Evolutionary conservation across 92 coral and sea anemone genomes (phyloP), one percentile per base, ranked within the genome.

Genomic region (Porites lobata): DNA sequence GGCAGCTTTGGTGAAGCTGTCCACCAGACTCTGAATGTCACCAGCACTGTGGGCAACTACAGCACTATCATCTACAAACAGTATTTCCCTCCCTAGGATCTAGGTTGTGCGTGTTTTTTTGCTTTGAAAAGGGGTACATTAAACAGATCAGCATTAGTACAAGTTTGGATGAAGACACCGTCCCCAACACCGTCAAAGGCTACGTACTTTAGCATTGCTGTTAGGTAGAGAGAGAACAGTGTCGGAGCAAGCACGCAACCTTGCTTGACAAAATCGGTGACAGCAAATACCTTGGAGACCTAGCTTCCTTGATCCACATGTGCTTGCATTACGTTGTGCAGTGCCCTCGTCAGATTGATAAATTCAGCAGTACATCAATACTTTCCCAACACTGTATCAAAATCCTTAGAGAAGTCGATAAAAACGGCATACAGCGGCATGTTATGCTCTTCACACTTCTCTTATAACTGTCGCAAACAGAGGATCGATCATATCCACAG

Each of bases 191-290:
- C 24, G 24, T 22, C 24, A 22, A 22, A 22, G 24, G 24, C 24
- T 22, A 22, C 24, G 24, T 22, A 22, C 24, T 22, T 22, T 22
- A 22, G 24, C 77, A 86, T 50, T 17, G 89, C 92, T 65, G 80
- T 52, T 65, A 88, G 82, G 32, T 81, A 81, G 1, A 88, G 56
- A 6, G 82, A 72, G 83, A 76, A 85, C 6, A 75, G 68, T 54
- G 84, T 76, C 7, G 89, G 91, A 65, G 86, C 76, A 47, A 78
- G 85, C 80, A 79, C 91, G 71, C 80, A 79, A 51, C 79, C 61
- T 63, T 87, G 62, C 26, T 80, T 87, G 54, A 70, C 81, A 11
- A 72, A 71, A 20, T 56, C 70, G 62, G 43, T 68, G 17, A 87
- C 81, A 47, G 10, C 58, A 68, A 57, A 26, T 26, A 26, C 32